Evolutionary conservation across 2,888 invertebrate species (phyloP), one percentile per base, ranked within the genome.

Genomic region (Tinea pellionella): DNA sequence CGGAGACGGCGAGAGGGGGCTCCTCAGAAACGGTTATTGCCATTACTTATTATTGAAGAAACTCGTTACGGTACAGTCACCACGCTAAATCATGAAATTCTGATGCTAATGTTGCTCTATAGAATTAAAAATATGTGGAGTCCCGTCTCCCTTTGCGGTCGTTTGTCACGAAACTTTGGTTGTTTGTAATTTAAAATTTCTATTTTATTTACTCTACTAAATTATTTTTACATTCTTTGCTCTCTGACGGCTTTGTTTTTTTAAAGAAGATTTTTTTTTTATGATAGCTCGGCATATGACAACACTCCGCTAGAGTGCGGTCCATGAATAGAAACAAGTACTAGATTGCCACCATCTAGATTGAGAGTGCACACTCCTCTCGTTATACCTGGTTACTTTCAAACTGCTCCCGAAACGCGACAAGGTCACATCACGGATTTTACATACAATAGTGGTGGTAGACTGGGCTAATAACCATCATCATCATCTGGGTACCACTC

Each of bases 1-100:
- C 19, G 15, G 32, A 30, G 57, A 57, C 32, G 32, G 57, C 32
- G 19, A 32, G 16, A 32, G 57, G 32, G 24, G 19, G 7, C 19
- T 15, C 29, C 55, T 30, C 57, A 53, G 53, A 53, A 53, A 53
- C 53, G 53, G 53, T 53, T 53, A 53, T 53, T 53, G 53, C 53
- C 24, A 53, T 53, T 53, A 53, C 53, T 53, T 53, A 53, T 53
- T 53, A 53, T 53, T 53, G 24, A 53, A 53, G 24, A 11, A 53
- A 53, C 53, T 53, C 53, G 53, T 53, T 53, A 18, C 24, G 53
- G 19, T n/a, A 19, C 53, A 24, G 19, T 53, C 16, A 24, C 53
- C 53, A 24, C 53, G 16, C 53, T 53, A 24, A 53, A 24, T 53
- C 24, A 53, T 53, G 24, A 18, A 24, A n/a, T 53, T 53, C 24